A percentile compares a stretch with the other conserved stretches of the same genome.
These are phyloP conservation scores for Pterobdella sp. DNA, from an alignment of 2,888 invertebrate genomes.

Conservation along the genomic window DNA sequence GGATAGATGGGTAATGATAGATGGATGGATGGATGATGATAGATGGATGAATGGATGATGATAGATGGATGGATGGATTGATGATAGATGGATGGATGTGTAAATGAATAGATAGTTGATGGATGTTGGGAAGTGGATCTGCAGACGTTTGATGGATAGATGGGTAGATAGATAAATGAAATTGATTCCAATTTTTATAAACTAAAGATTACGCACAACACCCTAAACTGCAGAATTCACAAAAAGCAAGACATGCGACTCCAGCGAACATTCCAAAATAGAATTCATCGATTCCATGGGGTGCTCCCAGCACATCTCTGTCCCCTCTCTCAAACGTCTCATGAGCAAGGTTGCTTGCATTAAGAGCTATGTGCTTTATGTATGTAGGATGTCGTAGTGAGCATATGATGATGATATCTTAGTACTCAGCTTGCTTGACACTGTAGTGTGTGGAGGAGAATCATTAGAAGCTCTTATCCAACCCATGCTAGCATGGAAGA, in stretches of 20 bases:
- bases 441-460: too few relatives aligned
- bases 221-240: not conserved
- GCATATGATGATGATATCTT: too few relatives aligned
- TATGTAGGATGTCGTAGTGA: too few relatives aligned
- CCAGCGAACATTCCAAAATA: not conserved
- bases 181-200: too few relatives aligned
- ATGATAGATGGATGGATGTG: not conserved
- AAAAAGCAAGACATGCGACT: not conserved
- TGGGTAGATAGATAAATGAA: not conserved
- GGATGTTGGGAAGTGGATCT: too few relatives aligned
- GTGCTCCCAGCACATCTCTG: not conserved
- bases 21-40: slow-evolving; percentile 11
- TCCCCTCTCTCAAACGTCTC: not conserved
- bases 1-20: not conserved
- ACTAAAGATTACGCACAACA: too few relatives aligned
- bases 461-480: too few relatives aligned
- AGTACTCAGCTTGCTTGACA: too few relatives aligned
- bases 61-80: slow-evolving; percentile 5
- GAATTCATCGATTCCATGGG: not conserved
- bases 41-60: not conserved
- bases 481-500: too few relatives aligned
- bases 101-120: not conserved
- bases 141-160: too few relatives aligned
- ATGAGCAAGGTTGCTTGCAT: not conserved
- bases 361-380: not conserved